A percentile compares a stretch with the other conserved stretches of the same genome.
Evolutionary conservation across 2,113 vertebrate species (phyloP).

Genomic region (Probosciger aterrimus): DNA sequence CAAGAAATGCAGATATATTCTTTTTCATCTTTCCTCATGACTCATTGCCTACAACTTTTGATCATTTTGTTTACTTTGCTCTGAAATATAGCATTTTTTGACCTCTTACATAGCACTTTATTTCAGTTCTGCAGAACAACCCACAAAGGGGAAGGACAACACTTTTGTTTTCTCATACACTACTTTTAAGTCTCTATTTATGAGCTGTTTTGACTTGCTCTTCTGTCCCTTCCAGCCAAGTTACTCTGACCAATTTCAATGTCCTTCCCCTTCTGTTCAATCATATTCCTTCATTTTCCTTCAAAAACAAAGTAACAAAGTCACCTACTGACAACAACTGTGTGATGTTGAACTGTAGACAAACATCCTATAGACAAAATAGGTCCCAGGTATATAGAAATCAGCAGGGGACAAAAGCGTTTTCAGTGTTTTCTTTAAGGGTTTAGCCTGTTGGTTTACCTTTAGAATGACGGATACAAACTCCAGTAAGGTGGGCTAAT

Average conservation of each 20-base stretch:
- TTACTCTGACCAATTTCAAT: not conserved
- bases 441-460: not conserved
- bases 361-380: not conserved
- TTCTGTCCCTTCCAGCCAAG: not conserved
- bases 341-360: not conserved
- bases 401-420: not conserved
- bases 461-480: not conserved
- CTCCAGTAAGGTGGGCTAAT: not conserved
- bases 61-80: not conserved
- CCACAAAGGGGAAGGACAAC: not conserved
- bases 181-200: not conserved
- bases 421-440: not conserved
- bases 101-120: not conserved
- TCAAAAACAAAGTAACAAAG: not conserved
- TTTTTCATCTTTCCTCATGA: not conserved
- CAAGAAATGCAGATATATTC: not conserved
- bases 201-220: not conserved
- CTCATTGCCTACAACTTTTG: not conserved
- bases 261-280: not conserved
- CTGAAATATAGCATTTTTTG: not conserved
- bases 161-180: fast-evolving
- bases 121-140: not conserved
- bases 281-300: not conserved
- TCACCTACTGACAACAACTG: not conserved
- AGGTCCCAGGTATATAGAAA: not conserved